Percentiles rank a stretch among this genome's conserved stretches.
These are phyloP conservation scores for Temnothorax unifasciatus DNA, from an alignment of 2,888 invertebrate species.

Conservation along the genomic window DNA sequence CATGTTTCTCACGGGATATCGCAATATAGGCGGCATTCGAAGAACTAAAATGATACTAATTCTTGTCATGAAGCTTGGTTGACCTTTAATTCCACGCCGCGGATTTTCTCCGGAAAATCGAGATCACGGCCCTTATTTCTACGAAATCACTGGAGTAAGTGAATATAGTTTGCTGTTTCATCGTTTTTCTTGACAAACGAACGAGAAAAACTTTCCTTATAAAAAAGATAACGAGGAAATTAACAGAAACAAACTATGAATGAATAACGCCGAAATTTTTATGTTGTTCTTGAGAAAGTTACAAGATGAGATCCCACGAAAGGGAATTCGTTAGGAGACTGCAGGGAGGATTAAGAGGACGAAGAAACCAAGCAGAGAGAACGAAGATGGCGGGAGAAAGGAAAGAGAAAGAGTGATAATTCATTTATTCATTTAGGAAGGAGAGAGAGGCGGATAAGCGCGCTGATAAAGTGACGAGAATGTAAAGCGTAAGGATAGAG, in stretches of 20 bases:
- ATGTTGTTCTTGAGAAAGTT: not conserved
- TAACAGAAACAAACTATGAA: slow-evolving; percentile 5
- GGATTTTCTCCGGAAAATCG: slow-evolving; percentile 12
- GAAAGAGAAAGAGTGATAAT: slow-evolving; percentile 6
- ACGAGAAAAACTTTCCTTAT: not conserved
- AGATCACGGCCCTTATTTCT: not conserved
- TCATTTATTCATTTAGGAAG: slow-evolving; percentile 32
- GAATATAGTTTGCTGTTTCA: not conserved
- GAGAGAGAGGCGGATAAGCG: slow-evolving; percentile 24
- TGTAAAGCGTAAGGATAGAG: slow-evolving; percentile 2
- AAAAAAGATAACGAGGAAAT: not conserved
- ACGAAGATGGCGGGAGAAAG: slow-evolving; percentile 24
- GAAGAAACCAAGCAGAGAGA: slow-evolving; percentile 1
- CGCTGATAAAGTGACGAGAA: slow-evolving; percentile 47
- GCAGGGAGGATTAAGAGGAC: not conserved
- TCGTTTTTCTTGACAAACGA: not conserved
- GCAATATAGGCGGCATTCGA: not conserved
- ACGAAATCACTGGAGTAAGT: not conserved
- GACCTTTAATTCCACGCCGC: not conserved
- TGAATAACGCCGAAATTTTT: not conserved
- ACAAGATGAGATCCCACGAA: not conserved
- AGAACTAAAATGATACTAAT: slow-evolving; percentile 15
- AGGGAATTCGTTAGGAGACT: not conserved
- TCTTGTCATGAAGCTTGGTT: not conserved
- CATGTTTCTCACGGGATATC: not conserved